Percentiles rank a stretch among this genome's conserved stretches.
Evolutionary conservation across 2,113 vertebrate species (phyloP).

Genomic region (Tyto alba): DNA sequence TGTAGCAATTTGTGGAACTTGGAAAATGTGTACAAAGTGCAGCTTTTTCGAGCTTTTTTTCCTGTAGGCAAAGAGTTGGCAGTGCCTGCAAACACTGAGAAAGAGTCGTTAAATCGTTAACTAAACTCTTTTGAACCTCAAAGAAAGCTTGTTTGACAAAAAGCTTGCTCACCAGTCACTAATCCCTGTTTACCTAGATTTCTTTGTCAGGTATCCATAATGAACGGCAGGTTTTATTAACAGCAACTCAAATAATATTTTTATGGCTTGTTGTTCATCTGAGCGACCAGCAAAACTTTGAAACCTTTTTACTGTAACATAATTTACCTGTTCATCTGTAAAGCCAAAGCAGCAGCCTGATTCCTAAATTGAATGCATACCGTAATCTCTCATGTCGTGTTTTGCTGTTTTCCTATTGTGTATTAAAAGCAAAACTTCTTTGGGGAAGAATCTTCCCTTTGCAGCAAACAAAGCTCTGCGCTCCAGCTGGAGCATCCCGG

Average conservation of each 20-base stretch:
- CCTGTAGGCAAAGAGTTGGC: background rate
- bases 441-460: background rate
- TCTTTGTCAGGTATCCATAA: background rate
- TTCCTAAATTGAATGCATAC: background rate
- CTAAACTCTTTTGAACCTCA: slow-evolving; percentile 11
- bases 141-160: background rate
- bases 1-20: background rate
- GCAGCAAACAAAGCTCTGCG: background rate
- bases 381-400: background rate
- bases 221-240: slow-evolving; percentile 26
- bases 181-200: background rate
- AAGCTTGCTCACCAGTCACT: background rate
- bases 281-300: background rate
- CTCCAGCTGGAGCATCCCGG: background rate
- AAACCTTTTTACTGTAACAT: background rate
- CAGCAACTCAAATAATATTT: background rate
- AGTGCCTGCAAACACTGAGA: background rate
- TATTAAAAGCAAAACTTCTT: background rate
- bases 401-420: background rate
- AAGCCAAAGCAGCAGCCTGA: background rate
- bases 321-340: background rate
- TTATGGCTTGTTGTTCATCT: background rate
- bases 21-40: background rate
- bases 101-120: background rate
- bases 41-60: background rate